Evolutionary conservation across 2,113 vertebrate species (phyloP), one percentile per base, ranked within the genome.

Genomic region (Gobiocypris rarus): DNA sequence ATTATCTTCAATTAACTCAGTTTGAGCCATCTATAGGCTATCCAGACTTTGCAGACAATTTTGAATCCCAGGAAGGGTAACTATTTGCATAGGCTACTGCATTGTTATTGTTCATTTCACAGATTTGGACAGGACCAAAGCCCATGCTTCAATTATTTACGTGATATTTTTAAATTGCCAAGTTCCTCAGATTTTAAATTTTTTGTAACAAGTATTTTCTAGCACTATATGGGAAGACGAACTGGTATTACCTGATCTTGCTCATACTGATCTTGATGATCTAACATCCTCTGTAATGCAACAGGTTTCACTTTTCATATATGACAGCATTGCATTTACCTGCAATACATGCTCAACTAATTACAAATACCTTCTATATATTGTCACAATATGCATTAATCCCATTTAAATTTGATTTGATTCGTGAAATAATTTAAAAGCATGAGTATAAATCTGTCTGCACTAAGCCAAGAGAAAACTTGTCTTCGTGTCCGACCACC

Each of bases 181-280:
- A n/a, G n/a, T n/a, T 31, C 31, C 31, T 31, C 31, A n/a, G n/a
- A n/a, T n/a, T n/a, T n/a, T n/a, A n/a, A n/a, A n/a, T n/a, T n/a
- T n/a, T n/a, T n/a, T n/a, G n/a, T n/a, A n/a, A n/a, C n/a, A n/a
- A n/a, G 58, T 59, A 10, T 59, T 26, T 26, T 26, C n/a, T 8
- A 26, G 58, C 4, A 26, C 24, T 28, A 28, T 5, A 1, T n/a
- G 14, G 14, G 24, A 65, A 11, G 26, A 28, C 5, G 26, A 31
- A 76, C 75, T n/a, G 50, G 76, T 45, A 26, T 78, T 45, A 78
- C 76, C 56, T 45, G 76, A 61, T 78, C 24, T 59, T 77, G 2
- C 74, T 59, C 34, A 78, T 61, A 6, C 22, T 19, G 11, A 61
- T 78, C 22, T 61, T 45, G 75, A 77, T 58, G 5, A 77, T 4